Evolutionary conservation across 1,140 invertebrate species (phyloP).

Genomic region (Aporrectodea caliginosa): DNA sequence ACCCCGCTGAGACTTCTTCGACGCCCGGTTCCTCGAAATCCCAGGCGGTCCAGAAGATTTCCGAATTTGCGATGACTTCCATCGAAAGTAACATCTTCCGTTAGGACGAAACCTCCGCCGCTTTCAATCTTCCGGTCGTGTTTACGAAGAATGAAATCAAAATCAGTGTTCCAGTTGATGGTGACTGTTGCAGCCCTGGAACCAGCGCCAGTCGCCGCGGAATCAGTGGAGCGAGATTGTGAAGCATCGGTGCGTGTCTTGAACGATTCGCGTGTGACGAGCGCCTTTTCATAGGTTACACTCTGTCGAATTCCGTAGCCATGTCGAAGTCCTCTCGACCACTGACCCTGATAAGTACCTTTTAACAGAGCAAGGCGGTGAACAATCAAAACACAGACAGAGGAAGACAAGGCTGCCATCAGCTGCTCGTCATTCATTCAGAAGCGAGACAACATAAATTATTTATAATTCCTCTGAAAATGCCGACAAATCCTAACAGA

Average conservation of each 20-base stretch:
- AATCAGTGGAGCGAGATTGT: conserved; percentile 72
- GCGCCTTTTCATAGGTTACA: conserved; percentile 78
- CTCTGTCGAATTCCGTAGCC: conserved; percentile 95
- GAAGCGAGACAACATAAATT: no score
- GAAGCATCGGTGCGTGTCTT: neutral
- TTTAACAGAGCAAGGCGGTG: no score
- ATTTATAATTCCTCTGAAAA: no score
- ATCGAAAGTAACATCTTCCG: neutral
- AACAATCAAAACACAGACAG: no score
- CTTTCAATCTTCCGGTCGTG: neutral
- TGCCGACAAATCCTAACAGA: no score
- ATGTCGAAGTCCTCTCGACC: conserved; percentile 93
- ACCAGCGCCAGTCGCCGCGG: conserved; percentile 66
- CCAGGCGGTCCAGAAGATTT: neutral
- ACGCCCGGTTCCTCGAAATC: neutral
- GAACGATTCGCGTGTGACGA: conserved; percentile 63
- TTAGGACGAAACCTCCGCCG: neutral
- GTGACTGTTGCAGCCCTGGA: no score
- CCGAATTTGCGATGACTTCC: neutral
- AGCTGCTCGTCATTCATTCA: no score
- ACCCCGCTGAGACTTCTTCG: neutral
- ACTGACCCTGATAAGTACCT: conserved; percentile 95
- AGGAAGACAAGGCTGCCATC: no score
- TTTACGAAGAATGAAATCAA: no score
- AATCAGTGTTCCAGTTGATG: no score